Percentiles rank a stretch among this genome's conserved stretches.
Evolutionary conservation across 2,888 invertebrate species (phyloP).

Genomic region (Drosophila testacea): DNA sequence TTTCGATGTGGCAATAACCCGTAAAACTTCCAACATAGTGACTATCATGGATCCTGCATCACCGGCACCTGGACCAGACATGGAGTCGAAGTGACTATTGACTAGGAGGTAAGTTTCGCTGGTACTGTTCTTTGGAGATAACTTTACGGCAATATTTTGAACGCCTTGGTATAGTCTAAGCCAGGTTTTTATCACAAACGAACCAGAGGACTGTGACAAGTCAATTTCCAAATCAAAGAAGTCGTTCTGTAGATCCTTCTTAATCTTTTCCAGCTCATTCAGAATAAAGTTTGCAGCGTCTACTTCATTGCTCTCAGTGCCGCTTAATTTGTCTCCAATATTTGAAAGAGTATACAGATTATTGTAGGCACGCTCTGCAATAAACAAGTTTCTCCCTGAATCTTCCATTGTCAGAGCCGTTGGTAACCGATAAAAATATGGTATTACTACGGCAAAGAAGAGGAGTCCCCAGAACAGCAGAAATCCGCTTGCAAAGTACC

Average conservation of each 20-base stretch:
- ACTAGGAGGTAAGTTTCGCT: slow-evolving; percentile 86
- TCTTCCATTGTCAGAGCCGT: slow-evolving; percentile 63
- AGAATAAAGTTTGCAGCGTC: slow-evolving; percentile 86
- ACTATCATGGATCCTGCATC: slow-evolving; percentile 87
- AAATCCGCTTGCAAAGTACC: slow-evolving; percentile 74
- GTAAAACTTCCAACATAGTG: slow-evolving; percentile 87
- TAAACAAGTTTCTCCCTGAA: slow-evolving; percentile 44
- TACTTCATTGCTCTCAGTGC: slow-evolving; percentile 91
- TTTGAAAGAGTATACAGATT: slow-evolving; percentile 56
- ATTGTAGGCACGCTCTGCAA: slow-evolving; percentile 52
- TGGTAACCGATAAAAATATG: slow-evolving; percentile 73
- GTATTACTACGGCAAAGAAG: slow-evolving; percentile 72
- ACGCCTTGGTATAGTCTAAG: slow-evolving; percentile 69
- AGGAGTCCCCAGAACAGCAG: slow-evolving; percentile 74
- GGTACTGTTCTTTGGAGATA: slow-evolving; percentile 64
- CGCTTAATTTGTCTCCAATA: slow-evolving; percentile 84
- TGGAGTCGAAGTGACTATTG: slow-evolving; percentile 95
- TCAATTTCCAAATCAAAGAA: slow-evolving; percentile 78
- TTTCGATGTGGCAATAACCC: slow-evolving; percentile 82
- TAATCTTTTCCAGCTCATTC: slow-evolving; percentile 67
- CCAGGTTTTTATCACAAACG: slow-evolving; percentile 54
- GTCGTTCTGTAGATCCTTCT: slow-evolving; percentile 59
- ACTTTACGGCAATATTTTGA: slow-evolving; percentile 82
- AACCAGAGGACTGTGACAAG: slow-evolving; percentile 73
- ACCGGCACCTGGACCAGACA: slow-evolving; percentile 88